A percentile compares a stretch with the other conserved stretches of the same genome.
Conservation (phyloP, 2,888 invertebrate genomes). For the Frankliniella intonsa region DNA sequence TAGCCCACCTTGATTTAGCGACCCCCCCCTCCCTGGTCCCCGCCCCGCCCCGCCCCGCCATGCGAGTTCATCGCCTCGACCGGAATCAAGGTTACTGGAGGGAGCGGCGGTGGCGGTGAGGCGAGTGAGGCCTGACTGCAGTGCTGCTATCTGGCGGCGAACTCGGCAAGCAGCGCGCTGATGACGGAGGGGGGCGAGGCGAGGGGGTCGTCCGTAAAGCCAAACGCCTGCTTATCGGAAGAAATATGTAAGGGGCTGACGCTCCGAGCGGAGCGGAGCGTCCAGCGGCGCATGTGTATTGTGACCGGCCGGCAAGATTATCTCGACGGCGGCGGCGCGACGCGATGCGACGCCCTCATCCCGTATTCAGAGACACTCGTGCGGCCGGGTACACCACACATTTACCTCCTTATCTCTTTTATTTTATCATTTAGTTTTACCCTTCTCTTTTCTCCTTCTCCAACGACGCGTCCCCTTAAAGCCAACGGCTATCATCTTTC, state of each 20-base stretch:
- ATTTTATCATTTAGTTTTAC: no score
- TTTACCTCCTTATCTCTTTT: no score
- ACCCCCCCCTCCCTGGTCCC: neutral
- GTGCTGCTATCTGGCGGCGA: constrained; percentile 7
- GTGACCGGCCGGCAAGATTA: no score
- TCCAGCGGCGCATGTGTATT: no score
- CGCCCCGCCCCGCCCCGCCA: neutral
- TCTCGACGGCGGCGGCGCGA: no score
- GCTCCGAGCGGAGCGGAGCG: neutral
- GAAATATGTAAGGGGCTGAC: neutral
- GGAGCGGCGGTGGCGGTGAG: neutral
- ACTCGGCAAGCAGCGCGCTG: neutral
- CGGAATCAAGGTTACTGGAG: constrained; percentile 26
- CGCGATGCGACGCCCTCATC: no score
- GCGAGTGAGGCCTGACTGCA: neutral
- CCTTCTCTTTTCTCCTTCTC: no score
- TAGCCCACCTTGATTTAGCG: constrained; percentile 14
- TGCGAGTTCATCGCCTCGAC: constrained; percentile 21
- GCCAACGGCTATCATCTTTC: no score
- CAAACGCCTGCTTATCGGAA: neutral
- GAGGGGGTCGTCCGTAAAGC: neutral
- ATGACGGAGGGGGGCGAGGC: neutral
- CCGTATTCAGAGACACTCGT: no score
- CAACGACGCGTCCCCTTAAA: no score
- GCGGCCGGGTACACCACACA: no score